Percentiles rank a stretch among this genome's conserved stretches.
phyloP scores from a whole-genome alignment of 2,797 vertebrate species.

The Pelochelys cantorii region DNA sequence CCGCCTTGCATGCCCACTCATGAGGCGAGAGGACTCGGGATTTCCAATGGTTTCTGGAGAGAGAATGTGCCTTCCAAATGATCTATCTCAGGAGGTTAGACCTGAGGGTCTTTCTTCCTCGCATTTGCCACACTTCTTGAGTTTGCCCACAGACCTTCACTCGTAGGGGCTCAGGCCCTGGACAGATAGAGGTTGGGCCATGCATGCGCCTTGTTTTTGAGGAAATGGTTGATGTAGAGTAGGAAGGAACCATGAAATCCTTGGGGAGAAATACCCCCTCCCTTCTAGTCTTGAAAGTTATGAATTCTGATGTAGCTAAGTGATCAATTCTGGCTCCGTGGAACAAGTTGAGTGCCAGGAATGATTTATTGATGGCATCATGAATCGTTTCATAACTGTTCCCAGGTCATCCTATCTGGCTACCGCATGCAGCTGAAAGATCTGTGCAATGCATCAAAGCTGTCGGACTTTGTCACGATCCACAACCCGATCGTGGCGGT shows the following conservation, averaged over 20 bases:
- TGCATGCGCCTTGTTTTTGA: neutral
- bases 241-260: neutral
- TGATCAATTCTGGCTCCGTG: neutral
- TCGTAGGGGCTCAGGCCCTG: slow-evolving; percentile 30
- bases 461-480: slow-evolving; percentile 85
- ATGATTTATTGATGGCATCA: neutral
- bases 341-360: neutral
- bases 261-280: neutral
- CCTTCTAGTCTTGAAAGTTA: neutral
- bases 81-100: neutral
- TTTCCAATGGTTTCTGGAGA: neutral
- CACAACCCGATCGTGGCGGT: slow-evolving; percentile 66
- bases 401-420: slow-evolving; percentile 89
- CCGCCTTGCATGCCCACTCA: neutral
- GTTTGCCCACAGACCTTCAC: slow-evolving; percentile 28
- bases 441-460: slow-evolving; percentile 84
- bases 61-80: neutral
- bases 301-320: neutral
- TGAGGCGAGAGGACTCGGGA: neutral
- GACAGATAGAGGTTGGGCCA: slow-evolving; percentile 40
- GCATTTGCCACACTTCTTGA: slow-evolving; percentile 36
- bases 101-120: slow-evolving; percentile 43
- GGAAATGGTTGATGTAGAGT: neutral
- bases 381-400: neutral
- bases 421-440: slow-evolving; percentile 86